Conservation (phyloP, 2,888 invertebrate genomes). For the Agelastica alni region DNA sequence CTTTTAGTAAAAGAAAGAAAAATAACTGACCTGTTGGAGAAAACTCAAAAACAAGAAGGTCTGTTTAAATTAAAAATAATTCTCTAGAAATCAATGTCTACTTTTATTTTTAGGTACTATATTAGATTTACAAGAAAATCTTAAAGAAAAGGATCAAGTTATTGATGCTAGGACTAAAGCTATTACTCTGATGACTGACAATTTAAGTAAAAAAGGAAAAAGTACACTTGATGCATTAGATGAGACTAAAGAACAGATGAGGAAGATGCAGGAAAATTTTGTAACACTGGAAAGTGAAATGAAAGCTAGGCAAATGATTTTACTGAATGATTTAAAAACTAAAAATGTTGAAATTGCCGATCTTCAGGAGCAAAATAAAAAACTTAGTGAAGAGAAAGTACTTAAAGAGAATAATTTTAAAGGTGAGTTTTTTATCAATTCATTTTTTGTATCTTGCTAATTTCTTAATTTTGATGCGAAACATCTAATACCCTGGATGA, state of each 20-base stretch:
- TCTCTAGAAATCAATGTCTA: background rate
- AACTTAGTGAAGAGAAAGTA: constrained; percentile 28
- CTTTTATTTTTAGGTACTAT: constrained; percentile 56
- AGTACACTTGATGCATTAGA: constrained; percentile 73
- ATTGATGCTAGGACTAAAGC: constrained; percentile 82
- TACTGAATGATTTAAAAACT: constrained; percentile 44
- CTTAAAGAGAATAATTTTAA: constrained; percentile 24
- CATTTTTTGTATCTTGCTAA: too few species aligned
- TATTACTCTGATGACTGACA: constrained; percentile 74
- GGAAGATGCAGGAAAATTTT: constrained; percentile 79
- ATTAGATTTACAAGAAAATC: constrained; percentile 80
- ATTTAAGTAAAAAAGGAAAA: constrained; percentile 71
- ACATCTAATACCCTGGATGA: too few species aligned
- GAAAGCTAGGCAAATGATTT: constrained; percentile 60
- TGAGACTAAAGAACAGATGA: constrained; percentile 80
- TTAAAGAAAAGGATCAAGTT: constrained; percentile 82
- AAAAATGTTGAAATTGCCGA: constrained; percentile 48
- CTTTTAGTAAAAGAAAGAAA: constrained; percentile 66
- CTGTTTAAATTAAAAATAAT: background rate
- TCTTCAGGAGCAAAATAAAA: constrained; percentile 38
- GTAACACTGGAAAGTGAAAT: constrained; percentile 70
- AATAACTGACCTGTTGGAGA: constrained; percentile 68
- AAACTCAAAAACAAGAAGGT: constrained; percentile 73
- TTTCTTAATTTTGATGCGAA: too few species aligned
- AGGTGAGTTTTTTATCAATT: too few species aligned